These are phyloP conservation scores for Prunella strophiata DNA, from an alignment of 2,797 vertebrate species.

Conservation along the genomic window DNA sequence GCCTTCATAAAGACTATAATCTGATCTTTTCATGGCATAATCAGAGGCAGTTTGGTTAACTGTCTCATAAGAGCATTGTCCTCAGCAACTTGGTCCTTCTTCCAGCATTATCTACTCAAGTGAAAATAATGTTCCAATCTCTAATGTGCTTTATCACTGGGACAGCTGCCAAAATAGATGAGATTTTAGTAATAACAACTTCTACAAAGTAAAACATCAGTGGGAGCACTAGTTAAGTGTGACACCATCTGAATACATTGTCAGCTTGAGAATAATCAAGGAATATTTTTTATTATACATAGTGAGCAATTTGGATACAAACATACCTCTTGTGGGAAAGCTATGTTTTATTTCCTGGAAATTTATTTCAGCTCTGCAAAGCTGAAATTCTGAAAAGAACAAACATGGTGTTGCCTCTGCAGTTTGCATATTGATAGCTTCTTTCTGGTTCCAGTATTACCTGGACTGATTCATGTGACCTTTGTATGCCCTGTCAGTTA, in stretches of 20 bases:
- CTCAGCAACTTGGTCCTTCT: neutral
- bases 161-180: neutral
- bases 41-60: neutral
- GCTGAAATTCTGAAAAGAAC: neutral
- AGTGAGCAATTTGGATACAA: neutral
- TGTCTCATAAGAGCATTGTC: neutral
- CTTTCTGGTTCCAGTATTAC: neutral
- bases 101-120: neutral
- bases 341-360: neutral
- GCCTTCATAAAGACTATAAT: neutral
- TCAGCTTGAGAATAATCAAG: neutral
- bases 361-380: neutral
- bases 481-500: neutral
- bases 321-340: neutral
- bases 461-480: neutral
- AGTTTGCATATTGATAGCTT: neutral
- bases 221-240: neutral
- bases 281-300: neutral
- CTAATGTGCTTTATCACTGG: neutral
- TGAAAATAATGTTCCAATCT: neutral
- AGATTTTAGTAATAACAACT: neutral
- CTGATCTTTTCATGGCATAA: neutral
- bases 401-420: neutral
- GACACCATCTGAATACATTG: neutral
- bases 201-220: neutral